phyloP scores from a whole-genome alignment of 2,888 invertebrate genomes.

The Venusia cambrica region DNA sequence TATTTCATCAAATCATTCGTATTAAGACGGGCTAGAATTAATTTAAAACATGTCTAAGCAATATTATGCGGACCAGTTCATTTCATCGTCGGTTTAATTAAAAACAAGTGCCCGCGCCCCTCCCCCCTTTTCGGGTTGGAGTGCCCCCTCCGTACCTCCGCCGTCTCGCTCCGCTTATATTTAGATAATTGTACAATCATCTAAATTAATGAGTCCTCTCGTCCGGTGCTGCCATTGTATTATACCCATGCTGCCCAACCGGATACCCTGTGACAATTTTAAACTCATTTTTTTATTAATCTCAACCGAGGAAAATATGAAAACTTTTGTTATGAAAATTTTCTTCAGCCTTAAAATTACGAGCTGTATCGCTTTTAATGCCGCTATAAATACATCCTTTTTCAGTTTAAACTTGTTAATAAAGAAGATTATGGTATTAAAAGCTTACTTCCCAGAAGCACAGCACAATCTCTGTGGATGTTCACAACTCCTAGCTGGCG shows the following conservation, averaged over 20 bases:
- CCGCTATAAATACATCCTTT: slow-evolving; percentile 7
- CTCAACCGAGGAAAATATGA: slow-evolving; percentile 17
- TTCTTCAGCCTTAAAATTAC: slow-evolving; percentile 13
- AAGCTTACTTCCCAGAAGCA: slow-evolving; percentile 26
- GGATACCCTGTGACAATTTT: slow-evolving; percentile 67
- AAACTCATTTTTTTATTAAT: slow-evolving; percentile 57
- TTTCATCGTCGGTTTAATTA: slow-evolving; percentile 81
- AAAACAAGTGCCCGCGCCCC: slow-evolving; percentile 79
- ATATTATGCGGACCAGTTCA: slow-evolving; percentile 81
- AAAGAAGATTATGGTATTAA: slow-evolving; percentile 32
- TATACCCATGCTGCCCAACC: slow-evolving; percentile 61
- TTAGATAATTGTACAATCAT: slow-evolving; percentile 82
- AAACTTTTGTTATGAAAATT: slow-evolving; percentile 20
- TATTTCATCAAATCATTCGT: slow-evolving; percentile 54
- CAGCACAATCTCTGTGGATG: slow-evolving; percentile 52
- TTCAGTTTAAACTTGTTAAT: slow-evolving; percentile 23
- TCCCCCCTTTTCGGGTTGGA: slow-evolving; percentile 75
- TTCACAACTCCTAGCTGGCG: slow-evolving; percentile 70
- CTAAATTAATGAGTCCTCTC: slow-evolving; percentile 81
- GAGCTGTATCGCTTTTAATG: slow-evolving; percentile 8
- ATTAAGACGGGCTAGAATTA: slow-evolving; percentile 72
- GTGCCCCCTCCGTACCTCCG: slow-evolving; percentile 61
- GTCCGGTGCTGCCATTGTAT: slow-evolving; percentile 77
- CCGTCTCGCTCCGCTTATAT: slow-evolving; percentile 79
- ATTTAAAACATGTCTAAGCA: slow-evolving; percentile 80